These are phyloP conservation scores for Prunella strophiata DNA, from an alignment of 2,797 vertebrate species.

Conservation along the genomic window DNA sequence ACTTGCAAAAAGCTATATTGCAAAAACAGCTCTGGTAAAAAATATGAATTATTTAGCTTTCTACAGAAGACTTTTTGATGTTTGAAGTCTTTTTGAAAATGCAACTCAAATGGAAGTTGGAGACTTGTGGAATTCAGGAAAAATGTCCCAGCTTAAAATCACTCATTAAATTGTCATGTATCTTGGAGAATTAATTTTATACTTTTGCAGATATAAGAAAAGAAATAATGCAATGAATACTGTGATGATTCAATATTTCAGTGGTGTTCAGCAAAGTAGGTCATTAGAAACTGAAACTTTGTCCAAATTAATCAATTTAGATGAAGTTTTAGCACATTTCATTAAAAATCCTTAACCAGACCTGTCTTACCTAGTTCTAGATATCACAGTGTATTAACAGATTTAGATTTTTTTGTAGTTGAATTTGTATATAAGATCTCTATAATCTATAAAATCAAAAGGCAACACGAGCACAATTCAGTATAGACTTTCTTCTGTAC, in stretches of 20 bases:
- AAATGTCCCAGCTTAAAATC: not conserved
- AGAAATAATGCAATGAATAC: not conserved
- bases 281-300: not conserved
- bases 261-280: not conserved
- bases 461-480: not conserved
- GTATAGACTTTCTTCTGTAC: not conserved
- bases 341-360: not conserved
- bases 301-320: not conserved
- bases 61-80: not conserved
- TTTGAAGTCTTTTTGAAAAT: not conserved
- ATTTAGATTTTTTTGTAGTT: not conserved
- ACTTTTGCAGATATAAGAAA: not conserved
- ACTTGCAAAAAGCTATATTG: not conserved
- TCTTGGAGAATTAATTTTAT: not conserved
- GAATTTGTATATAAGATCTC: not conserved
- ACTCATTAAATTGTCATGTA: not conserved
- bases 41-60: not conserved
- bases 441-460: not conserved
- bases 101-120: not conserved
- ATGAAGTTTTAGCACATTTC: not conserved
- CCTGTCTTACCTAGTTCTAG: not conserved
- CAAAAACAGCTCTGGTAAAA: not conserved
- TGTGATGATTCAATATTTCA: rapidly evolving
- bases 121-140: not conserved
- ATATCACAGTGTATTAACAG: not conserved